Conservation (phyloP, 2,888 invertebrate species). For the Ectemnius cavifrons region DNA sequence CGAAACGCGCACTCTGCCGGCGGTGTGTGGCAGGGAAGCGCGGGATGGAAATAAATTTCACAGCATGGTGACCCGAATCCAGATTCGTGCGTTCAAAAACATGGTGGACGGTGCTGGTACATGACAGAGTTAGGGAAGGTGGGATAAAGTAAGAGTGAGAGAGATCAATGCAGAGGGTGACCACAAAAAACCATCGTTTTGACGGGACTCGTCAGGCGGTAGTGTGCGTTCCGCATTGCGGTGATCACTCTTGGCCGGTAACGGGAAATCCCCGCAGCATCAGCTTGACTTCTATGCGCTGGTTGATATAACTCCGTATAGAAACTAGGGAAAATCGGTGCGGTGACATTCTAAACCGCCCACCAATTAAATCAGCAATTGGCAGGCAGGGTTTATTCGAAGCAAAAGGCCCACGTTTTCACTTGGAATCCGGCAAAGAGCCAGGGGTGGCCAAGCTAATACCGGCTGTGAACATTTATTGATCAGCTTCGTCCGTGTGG, state of each 20-base stretch:
- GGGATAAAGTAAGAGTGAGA: no score
- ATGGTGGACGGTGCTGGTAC: neutral
- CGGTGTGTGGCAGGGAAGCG: neutral
- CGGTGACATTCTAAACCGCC: no score
- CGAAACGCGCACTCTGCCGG: neutral
- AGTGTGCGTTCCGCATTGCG: neutral
- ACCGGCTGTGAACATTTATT: no score
- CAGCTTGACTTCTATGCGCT: neutral
- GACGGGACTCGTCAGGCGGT: conserved; percentile 3
- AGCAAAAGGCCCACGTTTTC: neutral
- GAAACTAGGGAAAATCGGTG: no score
- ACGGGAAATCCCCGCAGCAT: neutral
- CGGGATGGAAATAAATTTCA: conserved; percentile 6
- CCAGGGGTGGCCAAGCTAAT: no score
- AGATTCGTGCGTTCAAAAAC: neutral
- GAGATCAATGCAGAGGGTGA: neutral
- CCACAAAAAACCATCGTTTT: conserved; percentile 15
- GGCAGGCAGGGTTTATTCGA: neutral
- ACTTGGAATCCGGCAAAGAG: no score
- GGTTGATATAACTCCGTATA: no score
- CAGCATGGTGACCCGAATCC: conserved; percentile 9
- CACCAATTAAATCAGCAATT: no score
- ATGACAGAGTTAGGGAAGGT: no score
- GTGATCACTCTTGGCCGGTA: neutral
- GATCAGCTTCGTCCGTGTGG: no score